Evolutionary conservation across 2,888 invertebrate genomes (phyloP).

Genomic region (Ophraella communa): DNA sequence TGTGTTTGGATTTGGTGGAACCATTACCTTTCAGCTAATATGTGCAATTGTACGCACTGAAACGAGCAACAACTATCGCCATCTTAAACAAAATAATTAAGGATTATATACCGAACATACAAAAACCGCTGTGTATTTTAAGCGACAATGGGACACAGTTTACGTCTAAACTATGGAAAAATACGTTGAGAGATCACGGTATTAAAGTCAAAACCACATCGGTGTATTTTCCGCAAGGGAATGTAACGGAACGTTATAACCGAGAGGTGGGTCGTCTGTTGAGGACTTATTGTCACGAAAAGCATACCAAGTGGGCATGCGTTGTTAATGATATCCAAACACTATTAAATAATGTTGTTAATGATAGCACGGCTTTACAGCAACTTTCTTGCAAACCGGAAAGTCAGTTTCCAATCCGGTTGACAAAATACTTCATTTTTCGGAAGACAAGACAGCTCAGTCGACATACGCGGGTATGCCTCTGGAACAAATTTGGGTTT

Average conservation of each 20-base stretch:
- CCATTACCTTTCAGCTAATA: conserved; percentile 15
- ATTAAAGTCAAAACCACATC: neutral
- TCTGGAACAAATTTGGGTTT: conserved; percentile 3
- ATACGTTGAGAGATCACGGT: neutral
- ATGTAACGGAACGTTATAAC: too few relatives aligned
- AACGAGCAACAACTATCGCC: conserved; percentile 13
- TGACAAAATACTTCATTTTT: too few relatives aligned
- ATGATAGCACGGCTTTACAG: neutral
- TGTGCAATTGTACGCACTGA: conserved; percentile 16
- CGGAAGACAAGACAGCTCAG: too few relatives aligned
- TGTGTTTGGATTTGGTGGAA: conserved; percentile 29
- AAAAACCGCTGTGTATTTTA: conserved; percentile 35
- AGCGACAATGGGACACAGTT: conserved; percentile 21
- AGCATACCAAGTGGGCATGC: neutral
- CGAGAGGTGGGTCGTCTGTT: too few relatives aligned
- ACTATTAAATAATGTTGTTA: neutral
- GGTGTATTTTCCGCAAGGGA: too few relatives aligned
- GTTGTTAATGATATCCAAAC: neutral
- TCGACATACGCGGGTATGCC: neutral
- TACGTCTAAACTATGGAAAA: neutral
- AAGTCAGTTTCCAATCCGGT: too few relatives aligned
- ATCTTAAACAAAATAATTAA: conserved; percentile 10
- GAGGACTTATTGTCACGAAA: too few relatives aligned
- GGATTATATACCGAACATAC: conserved; percentile 22
- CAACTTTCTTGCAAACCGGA: neutral